Conservation (phyloP, 1,140 invertebrate genomes). For the Ostrea denselamellosa region DNA sequence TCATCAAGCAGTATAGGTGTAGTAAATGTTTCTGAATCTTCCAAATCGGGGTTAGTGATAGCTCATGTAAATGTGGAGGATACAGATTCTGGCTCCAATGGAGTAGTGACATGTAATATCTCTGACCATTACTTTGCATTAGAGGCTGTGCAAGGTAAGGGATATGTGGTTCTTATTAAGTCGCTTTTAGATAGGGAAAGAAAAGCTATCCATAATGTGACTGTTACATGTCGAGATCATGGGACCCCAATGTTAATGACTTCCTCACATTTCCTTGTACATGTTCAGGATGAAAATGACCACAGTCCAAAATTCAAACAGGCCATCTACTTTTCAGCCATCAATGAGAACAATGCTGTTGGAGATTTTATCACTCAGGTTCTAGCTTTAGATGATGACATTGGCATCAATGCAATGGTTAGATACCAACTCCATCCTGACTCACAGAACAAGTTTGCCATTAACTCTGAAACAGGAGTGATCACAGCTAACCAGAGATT, state of each 20-base stretch:
- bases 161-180: slow-evolving; percentile 85
- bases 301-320: slow-evolving; percentile 96
- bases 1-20: slow-evolving; percentile 66
- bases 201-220: slow-evolving; percentile 88
- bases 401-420: slow-evolving; percentile 95
- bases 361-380: slow-evolving; percentile 94
- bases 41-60: slow-evolving; percentile 62
- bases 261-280: slow-evolving; percentile 93
- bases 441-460: slow-evolving; percentile 94
- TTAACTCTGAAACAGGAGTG: slow-evolving; percentile 91
- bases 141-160: slow-evolving; percentile 57
- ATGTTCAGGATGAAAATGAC: slow-evolving; percentile 95
- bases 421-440: slow-evolving; percentile 87
- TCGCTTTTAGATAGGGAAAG: slow-evolving; percentile 94
- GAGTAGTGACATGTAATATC: slow-evolving; percentile 61
- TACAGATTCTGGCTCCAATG: slow-evolving; percentile 69
- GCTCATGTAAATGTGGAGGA: slow-evolving; percentile 70
- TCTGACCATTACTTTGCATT: slow-evolving; percentile 63
- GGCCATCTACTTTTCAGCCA: slow-evolving; percentile 89
- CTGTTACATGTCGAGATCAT: slow-evolving; percentile 96
- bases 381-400: slow-evolving; percentile 94
- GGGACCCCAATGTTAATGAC: slow-evolving; percentile 91
- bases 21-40: slow-evolving; percentile 65
- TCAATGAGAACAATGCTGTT: slow-evolving; percentile 94
- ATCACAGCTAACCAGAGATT: slow-evolving; percentile 90